Percentiles rank a stretch among this genome's conserved stretches.
phyloP scores from a whole-genome alignment of 2,888 invertebrate genomes.

The Cephus pulcher region DNA sequence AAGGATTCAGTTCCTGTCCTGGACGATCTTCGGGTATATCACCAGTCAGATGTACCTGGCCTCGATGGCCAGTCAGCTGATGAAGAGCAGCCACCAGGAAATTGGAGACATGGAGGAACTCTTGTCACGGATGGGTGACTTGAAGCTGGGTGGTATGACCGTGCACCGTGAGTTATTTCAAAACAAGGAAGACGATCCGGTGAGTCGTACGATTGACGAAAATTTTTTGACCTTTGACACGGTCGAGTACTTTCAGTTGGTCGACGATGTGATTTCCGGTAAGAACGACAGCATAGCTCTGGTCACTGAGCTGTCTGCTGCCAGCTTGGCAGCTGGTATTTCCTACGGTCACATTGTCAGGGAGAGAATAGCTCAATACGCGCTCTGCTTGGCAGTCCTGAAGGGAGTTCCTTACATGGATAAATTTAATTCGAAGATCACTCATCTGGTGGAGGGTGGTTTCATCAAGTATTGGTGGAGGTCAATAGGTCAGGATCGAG shows the following conservation, averaged over 20 bases:
- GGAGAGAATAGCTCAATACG: slow-evolving; percentile 11
- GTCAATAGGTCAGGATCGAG: background rate
- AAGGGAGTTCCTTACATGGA: slow-evolving; percentile 17
- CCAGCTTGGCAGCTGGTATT: background rate
- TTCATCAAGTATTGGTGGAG: slow-evolving; percentile 5
- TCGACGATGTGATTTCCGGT: background rate
- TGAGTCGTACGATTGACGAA: slow-evolving; percentile 1
- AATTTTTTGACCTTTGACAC: background rate
- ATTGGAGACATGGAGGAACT: slow-evolving; percentile 46
- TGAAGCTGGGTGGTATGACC: slow-evolving; percentile 37
- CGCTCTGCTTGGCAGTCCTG: slow-evolving; percentile 10
- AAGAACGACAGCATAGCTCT: slow-evolving; percentile 14
- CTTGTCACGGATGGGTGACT: slow-evolving; percentile 29
- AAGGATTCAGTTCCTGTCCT: slow-evolving; percentile 51
- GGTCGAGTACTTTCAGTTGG: slow-evolving; percentile 1
- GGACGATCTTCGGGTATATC: slow-evolving; percentile 52
- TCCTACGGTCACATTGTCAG: slow-evolving; percentile 3
- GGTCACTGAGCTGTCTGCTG: slow-evolving; percentile 8
- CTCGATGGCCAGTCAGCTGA: slow-evolving; percentile 52
- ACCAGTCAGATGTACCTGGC: slow-evolving; percentile 56
- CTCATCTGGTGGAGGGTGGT: slow-evolving; percentile 8
- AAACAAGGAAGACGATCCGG: slow-evolving; percentile 69
- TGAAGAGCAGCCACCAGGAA: slow-evolving; percentile 39
- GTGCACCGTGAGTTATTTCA: slow-evolving; percentile 40
- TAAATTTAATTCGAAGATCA: slow-evolving; percentile 10